Percentiles rank a stretch among this genome's conserved stretches.
Conservation (phyloP, 2,888 invertebrate species). For the Euproctis similis region DNA sequence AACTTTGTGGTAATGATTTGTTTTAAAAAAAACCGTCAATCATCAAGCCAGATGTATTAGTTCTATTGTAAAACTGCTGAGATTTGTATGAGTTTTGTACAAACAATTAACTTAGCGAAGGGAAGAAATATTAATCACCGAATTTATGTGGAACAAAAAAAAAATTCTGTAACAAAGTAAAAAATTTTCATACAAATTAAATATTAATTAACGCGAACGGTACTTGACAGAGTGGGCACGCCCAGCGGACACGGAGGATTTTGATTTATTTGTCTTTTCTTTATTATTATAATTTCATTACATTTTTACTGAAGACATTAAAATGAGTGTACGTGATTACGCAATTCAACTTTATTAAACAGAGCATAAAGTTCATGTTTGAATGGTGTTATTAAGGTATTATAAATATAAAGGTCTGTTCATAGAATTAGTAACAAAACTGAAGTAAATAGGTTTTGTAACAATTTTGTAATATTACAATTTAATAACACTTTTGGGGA, state of each 20-base stretch:
- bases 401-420: too few relatives aligned
- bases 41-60: too few relatives aligned
- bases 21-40: too few relatives aligned
- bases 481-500: too few relatives aligned
- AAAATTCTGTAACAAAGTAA: conserved; percentile 26
- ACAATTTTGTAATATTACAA: too few relatives aligned
- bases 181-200: conserved; percentile 33
- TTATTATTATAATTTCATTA: conserved; percentile 30
- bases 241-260: conserved; percentile 27
- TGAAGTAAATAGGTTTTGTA: too few relatives aligned
- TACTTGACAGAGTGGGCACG: conserved; percentile 23
- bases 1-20: too few relatives aligned
- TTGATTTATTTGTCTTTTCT: conserved; percentile 35
- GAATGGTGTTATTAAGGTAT: background rate
- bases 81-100: too few relatives aligned
- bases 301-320: conserved; percentile 28
- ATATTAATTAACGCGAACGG: conserved; percentile 31
- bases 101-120: too few relatives aligned
- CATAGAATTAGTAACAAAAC: too few relatives aligned
- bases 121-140: conserved; percentile 21
- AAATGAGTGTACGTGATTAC: conserved; percentile 6
- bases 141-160: conserved; percentile 17
- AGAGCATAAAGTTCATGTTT: conserved; percentile 8
- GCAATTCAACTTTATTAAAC: conserved; percentile 8
- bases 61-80: too few relatives aligned